Percentiles rank a stretch among this genome's conserved stretches.
phyloP scores from a whole-genome alignment of 1,140 invertebrate species.

The Hirudo medicinalis region DNA sequence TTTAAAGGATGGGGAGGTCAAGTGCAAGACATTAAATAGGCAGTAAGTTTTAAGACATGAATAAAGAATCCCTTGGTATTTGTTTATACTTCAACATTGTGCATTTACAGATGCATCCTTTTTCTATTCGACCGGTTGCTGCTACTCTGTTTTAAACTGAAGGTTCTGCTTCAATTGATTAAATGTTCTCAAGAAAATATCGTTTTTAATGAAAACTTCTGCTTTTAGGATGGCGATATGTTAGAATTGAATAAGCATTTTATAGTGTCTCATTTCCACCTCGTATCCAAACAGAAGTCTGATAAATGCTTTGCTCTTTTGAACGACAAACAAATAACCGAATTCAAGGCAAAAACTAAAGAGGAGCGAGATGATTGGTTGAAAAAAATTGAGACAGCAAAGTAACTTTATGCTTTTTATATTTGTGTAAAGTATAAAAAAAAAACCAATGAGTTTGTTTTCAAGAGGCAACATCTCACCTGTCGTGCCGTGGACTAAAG shows the following conservation, averaged over 20 bases:
- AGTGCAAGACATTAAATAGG: not conserved
- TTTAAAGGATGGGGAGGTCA: not conserved
- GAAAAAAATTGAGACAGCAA: not conserved
- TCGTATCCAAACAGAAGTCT: not conserved
- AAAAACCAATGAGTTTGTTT: no score
- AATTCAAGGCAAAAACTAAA: not conserved
- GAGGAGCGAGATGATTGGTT: not conserved
- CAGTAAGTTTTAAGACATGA: not conserved
- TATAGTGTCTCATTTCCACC: not conserved
- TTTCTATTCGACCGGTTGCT: not conserved
- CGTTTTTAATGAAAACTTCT: not conserved
- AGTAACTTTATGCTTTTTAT: not conserved
- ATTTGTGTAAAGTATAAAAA: not conserved
- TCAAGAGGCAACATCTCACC: not conserved
- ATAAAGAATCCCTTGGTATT: not conserved
- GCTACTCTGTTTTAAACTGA: not conserved
- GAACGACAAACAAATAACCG: not conserved
- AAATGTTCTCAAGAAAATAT: not conserved
- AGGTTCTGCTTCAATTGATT: not conserved
- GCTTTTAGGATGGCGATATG: not conserved
- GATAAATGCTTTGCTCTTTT: no score
- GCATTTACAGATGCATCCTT: conserved; percentile 2
- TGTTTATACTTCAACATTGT: not conserved
- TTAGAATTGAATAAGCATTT: not conserved
- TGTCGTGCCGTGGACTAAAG: not conserved